phyloP scores from a whole-genome alignment of 2,888 invertebrate species.

The Eudasyphora cyanicolor region DNA sequence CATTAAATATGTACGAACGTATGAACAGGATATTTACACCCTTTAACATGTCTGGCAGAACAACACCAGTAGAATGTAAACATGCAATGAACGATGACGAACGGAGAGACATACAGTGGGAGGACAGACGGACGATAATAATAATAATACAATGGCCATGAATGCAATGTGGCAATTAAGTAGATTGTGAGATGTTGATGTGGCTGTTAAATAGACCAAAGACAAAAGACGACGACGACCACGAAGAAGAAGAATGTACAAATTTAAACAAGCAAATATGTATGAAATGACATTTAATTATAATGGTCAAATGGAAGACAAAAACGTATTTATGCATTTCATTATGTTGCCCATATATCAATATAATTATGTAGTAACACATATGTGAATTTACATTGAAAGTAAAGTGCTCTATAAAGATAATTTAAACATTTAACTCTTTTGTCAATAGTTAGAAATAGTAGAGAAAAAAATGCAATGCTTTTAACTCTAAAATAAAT shows the following conservation, averaged over 20 bases:
- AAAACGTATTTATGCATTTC: no score
- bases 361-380: no score
- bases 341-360: no score
- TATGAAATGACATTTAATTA: conserved; percentile 41
- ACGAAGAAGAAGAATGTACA: conserved; percentile 19
- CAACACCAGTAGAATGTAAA: not conserved
- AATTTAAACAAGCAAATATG: conserved; percentile 25
- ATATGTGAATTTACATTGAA: no score
- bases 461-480: no score
- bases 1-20: not conserved
- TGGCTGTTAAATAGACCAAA: conserved; percentile 12
- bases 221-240: no score
- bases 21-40: conserved; percentile 28
- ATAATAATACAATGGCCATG: conserved; percentile 11
- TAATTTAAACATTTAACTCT: no score
- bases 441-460: no score
- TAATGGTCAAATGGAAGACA: not conserved
- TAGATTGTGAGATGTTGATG: conserved; percentile 32
- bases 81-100: not conserved
- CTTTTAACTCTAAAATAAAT: no score
- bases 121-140: no score
- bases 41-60: conserved; percentile 19
- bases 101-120: no score
- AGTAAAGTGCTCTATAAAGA: no score
- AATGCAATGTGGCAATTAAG: conserved; percentile 58